Evolutionary conservation across 2,113 vertebrate species (phyloP), one percentile per base, ranked within the genome.

Genomic region (Hippocampus guttulatus): DNA sequence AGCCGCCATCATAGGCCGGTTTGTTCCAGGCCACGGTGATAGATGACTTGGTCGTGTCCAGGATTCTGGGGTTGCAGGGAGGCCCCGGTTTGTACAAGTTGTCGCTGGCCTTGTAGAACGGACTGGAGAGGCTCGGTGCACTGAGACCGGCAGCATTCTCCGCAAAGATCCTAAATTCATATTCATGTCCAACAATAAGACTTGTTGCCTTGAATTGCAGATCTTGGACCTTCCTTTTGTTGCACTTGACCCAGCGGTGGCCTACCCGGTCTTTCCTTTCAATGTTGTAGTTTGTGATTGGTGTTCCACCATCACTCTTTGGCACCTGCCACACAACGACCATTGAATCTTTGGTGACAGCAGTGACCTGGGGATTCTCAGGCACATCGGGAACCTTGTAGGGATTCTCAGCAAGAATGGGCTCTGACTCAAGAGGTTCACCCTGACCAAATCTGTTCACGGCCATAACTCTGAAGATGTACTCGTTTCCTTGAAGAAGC

Each of bases 11-110:
- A 80, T 97, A 99, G 68, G 95, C 88, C 65, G 97, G 97, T 84
- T 98, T 99, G 90, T 96, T 98, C 97, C 97, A 99, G 70, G 97
- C 96, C 75, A 98, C 91, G 67, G 96, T 98, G 84, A 99, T 95
- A 67, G 97, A 99, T 15, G 97, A 98, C 86, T 93, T 96, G 84
- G 94, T 96, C 70, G 96, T 96, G 81, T 99, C 97, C 66, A 98
- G 87, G 71, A 98, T 88, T 81, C 96, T 95, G 78, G 96, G 95
- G 78, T 99, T 99, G 64, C 94, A 95, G 72, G 97, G 97, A 67
- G 95, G 90, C 23, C 96, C 97, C 60, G 97, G 97, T 63, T 94
- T 94, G 87, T 95, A 96, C 47, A 98, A 88, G 51, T 90, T 85
- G 43, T 98, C 97, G 84, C 91, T 93, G 43, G 97, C 95, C 90